Percentiles rank a stretch among this genome's conserved stretches.
phyloP scores from a whole-genome alignment of 2,797 vertebrate species.

The Lophotriccus pileatus region DNA sequence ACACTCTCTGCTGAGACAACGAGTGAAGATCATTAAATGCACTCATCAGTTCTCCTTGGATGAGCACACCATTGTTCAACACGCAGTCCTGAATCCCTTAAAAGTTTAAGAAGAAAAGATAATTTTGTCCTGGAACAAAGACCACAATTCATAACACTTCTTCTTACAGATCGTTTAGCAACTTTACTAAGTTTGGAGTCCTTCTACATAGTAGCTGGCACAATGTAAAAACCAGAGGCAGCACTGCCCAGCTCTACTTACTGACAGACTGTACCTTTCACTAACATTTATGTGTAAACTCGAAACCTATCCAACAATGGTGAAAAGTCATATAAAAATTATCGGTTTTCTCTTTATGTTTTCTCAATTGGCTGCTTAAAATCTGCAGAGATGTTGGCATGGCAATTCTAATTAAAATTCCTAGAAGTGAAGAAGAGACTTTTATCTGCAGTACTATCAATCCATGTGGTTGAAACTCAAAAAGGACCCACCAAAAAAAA shows the following conservation, averaged over 20 bases:
- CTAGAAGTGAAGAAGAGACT: background rate
- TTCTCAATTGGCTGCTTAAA: background rate
- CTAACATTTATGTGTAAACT: background rate
- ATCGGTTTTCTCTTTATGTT: background rate
- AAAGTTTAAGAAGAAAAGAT: background rate
- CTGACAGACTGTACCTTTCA: background rate
- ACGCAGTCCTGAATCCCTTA: background rate
- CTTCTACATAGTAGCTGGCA: background rate
- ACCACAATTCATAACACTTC: background rate
- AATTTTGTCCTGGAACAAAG: background rate
- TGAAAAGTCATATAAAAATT: background rate
- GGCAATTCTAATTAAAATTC: background rate
- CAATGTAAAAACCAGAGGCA: background rate
- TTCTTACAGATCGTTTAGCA: background rate
- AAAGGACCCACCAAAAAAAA: background rate
- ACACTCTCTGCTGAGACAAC: background rate
- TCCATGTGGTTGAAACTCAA: too few relatives aligned
- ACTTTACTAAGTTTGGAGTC: background rate
- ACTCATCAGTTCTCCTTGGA: conserved; percentile 7
- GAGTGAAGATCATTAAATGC: conserved; percentile 25
- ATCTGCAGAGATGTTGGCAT: background rate
- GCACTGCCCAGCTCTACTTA: background rate
- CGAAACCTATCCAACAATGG: background rate
- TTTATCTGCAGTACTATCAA: background rate
- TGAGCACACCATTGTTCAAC: background rate